phyloP scores from a whole-genome alignment of 2,888 invertebrate species.

The Lithophane ornitopus region DNA sequence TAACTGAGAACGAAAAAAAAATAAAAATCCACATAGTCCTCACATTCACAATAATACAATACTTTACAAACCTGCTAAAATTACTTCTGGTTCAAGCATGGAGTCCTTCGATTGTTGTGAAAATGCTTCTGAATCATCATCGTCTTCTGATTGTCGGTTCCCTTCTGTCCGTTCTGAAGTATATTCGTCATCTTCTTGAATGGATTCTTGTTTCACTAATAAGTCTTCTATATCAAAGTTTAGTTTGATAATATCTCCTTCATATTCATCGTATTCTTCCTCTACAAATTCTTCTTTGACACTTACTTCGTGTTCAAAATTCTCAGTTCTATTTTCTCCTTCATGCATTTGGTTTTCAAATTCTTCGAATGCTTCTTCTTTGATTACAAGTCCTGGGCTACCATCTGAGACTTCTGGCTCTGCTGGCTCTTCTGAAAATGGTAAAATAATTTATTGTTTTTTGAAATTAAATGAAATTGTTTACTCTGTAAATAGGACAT shows the following conservation, averaged over 20 bases:
- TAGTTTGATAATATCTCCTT: slow-evolving; percentile 56
- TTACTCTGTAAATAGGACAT: background rate
- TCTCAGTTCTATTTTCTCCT: background rate
- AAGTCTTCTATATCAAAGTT: slow-evolving; percentile 38
- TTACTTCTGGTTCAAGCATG: background rate
- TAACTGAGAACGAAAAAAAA: no score
- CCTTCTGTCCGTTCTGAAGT: no score
- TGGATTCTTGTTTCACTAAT: slow-evolving; percentile 22
- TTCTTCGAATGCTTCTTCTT: slow-evolving; percentile 30
- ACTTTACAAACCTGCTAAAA: no score
- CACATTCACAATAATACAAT: no score
- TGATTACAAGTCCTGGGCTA: slow-evolving; percentile 13
- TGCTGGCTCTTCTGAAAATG: slow-evolving; percentile 35
- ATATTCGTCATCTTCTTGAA: background rate
- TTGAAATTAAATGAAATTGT: background rate
- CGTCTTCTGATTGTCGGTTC: background rate
- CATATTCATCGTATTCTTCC: slow-evolving; percentile 40
- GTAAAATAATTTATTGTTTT: background rate
- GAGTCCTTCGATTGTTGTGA: background rate
- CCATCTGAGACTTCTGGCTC: background rate
- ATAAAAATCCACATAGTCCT: no score
- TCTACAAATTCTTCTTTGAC: slow-evolving; percentile 31
- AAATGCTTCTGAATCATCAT: background rate
- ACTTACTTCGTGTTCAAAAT: background rate
- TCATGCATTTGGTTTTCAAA: background rate